Conservation (phyloP, 2,888 invertebrate species). For the Pammene aurita region DNA sequence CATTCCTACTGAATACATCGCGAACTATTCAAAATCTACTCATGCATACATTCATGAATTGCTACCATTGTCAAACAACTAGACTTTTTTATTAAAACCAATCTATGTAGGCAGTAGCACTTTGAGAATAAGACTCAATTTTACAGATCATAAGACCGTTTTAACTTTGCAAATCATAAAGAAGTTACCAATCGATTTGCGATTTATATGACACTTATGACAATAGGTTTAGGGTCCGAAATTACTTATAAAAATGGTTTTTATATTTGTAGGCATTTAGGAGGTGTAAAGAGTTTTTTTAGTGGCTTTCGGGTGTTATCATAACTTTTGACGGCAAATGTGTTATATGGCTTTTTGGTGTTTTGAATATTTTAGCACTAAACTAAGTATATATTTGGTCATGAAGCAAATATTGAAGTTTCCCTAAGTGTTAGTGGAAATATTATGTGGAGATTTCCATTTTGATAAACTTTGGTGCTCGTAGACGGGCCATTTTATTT, state of each 20-base stretch:
- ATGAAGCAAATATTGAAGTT: too few species aligned
- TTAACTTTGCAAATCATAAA: slow-evolving; percentile 45
- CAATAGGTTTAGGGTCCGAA: slow-evolving; percentile 35
- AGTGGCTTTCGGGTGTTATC: slow-evolving; percentile 44
- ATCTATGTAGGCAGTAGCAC: neutral
- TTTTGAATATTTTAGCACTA: slow-evolving; percentile 40
- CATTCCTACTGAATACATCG: slow-evolving; percentile 43
- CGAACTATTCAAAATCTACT: slow-evolving; percentile 48
- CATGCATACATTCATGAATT: slow-evolving; percentile 52
- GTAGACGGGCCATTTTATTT: too few species aligned
- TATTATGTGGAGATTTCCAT: too few species aligned
- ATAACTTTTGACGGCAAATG: slow-evolving; percentile 43
- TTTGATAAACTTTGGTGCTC: too few species aligned
- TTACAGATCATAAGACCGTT: neutral
- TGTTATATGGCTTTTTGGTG: slow-evolving; percentile 39
- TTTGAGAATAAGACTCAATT: neutral
- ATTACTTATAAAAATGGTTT: neutral
- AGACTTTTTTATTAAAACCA: slow-evolving; percentile 11
- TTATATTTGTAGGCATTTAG: slow-evolving; percentile 31
- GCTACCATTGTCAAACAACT: slow-evolving; percentile 48
- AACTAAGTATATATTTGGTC: neutral
- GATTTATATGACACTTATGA: slow-evolving; percentile 39
- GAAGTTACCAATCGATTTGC: slow-evolving; percentile 46
- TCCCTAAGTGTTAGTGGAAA: too few species aligned
- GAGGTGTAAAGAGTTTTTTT: slow-evolving; percentile 46